Conservation (phyloP, 2,888 invertebrate genomes). For the Crioceris asparagi region DNA sequence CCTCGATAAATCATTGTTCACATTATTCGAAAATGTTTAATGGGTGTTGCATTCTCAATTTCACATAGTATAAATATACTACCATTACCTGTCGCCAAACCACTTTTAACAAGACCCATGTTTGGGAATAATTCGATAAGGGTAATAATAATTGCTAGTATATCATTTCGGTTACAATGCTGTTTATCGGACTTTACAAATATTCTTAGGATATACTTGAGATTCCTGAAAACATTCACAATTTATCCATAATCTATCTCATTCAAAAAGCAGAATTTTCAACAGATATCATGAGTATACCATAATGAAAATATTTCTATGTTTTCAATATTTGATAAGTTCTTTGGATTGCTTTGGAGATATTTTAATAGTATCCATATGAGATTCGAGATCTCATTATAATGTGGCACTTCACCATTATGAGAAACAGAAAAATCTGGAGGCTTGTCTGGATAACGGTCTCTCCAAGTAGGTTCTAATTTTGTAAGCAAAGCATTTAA, state of each 20-base stretch:
- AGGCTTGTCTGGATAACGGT: constrained; percentile 14
- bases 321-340: constrained; percentile 3
- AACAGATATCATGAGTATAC: background rate
- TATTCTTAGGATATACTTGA: constrained; percentile 2
- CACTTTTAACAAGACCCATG: constrained; percentile 18
- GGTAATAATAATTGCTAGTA: constrained; percentile 23
- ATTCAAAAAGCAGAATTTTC: too few species aligned
- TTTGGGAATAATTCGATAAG: constrained; percentile 25
- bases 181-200: constrained; percentile 10
- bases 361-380: constrained; percentile 18
- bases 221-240: constrained; percentile 4
- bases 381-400: constrained; percentile 9
- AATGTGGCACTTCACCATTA: background rate
- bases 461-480: constrained; percentile 31
- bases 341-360: constrained; percentile 8
- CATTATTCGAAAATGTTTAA: too few species aligned
- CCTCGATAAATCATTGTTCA: too few species aligned
- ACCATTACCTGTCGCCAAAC: constrained; percentile 24
- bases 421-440: background rate
- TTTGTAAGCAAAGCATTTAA: constrained; percentile 31
- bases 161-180: constrained; percentile 23
- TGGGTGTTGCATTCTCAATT: too few species aligned
- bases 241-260: too few species aligned
- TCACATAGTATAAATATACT: too few species aligned
- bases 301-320: constrained; percentile 5